Percentiles rank a stretch among this genome's conserved stretches.
Conservation (phyloP, 2,888 invertebrate species). For the Bellardia bayeri region DNA sequence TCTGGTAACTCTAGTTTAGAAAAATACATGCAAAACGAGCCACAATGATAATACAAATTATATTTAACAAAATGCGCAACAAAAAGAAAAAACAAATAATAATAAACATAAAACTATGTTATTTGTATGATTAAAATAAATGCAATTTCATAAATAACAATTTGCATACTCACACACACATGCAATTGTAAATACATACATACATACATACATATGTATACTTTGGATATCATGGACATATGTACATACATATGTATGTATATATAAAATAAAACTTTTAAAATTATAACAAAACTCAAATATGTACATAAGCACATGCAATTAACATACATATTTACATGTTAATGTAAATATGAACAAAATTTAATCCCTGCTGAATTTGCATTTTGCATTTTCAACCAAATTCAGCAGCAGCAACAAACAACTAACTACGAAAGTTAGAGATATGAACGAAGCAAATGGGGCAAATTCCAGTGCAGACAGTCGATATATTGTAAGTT, state of each 20-base stretch:
- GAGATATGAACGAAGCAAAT: conserved; percentile 27
- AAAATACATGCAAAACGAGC: background rate
- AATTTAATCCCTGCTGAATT: conserved; percentile 52
- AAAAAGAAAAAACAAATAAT: conserved; percentile 19
- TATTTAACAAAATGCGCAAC: conserved; percentile 21
- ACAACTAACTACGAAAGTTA: conserved; percentile 24
- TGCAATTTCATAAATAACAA: conserved; percentile 69
- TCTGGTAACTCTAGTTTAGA: conserved; percentile 26
- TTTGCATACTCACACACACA: conserved; percentile 30
- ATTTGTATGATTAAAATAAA: conserved; percentile 67
- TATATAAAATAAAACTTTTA: conserved; percentile 13
- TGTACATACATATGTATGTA: background rate
- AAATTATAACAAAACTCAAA: background rate
- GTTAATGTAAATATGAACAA: conserved; percentile 3
- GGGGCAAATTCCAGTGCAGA: conserved; percentile 51
- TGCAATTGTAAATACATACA: background rate
- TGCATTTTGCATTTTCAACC: conserved; percentile 24
- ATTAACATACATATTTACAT: background rate
- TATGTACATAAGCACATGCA: background rate
- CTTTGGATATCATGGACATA: conserved; percentile 12
- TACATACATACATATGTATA: background rate
- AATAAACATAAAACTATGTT: conserved; percentile 53
- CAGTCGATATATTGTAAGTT: conserved; percentile 41
- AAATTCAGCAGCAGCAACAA: conserved; percentile 26
- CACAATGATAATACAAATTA: conserved; percentile 51